Evolutionary conservation across 2,113 vertebrate species (phyloP), one percentile per base, ranked within the genome.

Genomic region (Heliornis fulica): DNA sequence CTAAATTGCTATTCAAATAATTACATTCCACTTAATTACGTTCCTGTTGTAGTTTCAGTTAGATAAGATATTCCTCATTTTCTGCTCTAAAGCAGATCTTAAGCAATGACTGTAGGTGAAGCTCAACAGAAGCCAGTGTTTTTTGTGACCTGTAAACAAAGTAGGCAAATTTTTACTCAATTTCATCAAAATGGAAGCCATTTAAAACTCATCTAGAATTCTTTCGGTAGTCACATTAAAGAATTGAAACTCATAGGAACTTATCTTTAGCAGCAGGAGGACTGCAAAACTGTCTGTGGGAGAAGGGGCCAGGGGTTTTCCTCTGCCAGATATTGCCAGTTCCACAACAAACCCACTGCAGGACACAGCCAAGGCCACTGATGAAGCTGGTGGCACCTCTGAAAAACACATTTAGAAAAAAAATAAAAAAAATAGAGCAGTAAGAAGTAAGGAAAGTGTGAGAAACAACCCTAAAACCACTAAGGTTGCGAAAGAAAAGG

Each of bases 371-470:
- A 34, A 89, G 31, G 4, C 46, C 31, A 43, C 3, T 32, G 10
- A 56, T 11, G 16, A 79, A 66, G 9, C 21, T 72, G 26, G 15
- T 34, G 31, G 9, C 14, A 64, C 4, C 29, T 72, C 14, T 53
- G 7, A 5, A 88, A 90, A 79, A 76, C 0, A 19, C 7, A 59
- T 25, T 65, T 69, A 77, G 34, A 25, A 60, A 17, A 5, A 32
- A 70, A 78, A 65, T n/a, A 59, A 23, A 23, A 48, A 5, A 28
- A 16, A 53, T 17, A 63, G 12, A 46, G 20, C 7, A 87, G 21
- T 59, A 16, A 34, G 10, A 66, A 51, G 2, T 17, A 2, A 17
- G 7, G 4, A 5, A 2, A 15, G 1, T 6, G 8, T 53, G 15
- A 63, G 5, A 66, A 71, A 43, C 11, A 53, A 32, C 10, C 13